These are phyloP conservation scores for Psittacula echo DNA, from an alignment of 2,797 vertebrate genomes.

Conservation along the genomic window DNA sequence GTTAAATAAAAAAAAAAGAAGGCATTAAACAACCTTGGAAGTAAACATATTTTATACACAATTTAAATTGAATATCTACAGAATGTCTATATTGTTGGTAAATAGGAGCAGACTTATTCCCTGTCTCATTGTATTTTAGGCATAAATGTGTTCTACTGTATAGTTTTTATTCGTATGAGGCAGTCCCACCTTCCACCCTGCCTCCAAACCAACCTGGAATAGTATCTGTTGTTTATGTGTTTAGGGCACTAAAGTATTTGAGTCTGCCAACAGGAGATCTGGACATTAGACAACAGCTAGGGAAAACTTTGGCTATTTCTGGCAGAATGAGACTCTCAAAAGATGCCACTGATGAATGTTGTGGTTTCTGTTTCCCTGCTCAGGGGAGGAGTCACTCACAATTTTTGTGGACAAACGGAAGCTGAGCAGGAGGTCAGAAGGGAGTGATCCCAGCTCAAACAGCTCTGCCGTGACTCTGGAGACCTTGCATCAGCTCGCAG, in stretches of 20 bases:
- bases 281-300: background rate
- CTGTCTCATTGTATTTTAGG: background rate
- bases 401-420: slow-evolving; percentile 98
- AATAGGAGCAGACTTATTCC: background rate
- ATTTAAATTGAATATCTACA: background rate
- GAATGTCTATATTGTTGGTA: background rate
- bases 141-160: background rate
- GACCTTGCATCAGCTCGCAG: slow-evolving; percentile 93
- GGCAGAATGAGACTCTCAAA: background rate
- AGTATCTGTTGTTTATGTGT: background rate
- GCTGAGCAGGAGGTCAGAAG: slow-evolving; percentile 89
- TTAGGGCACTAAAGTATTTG: background rate
- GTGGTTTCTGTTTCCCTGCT: background rate
- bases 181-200: background rate
- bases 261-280: background rate
- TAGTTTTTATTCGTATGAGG: background rate
- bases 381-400: slow-evolving; percentile 97
- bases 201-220: background rate
- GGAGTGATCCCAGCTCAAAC: slow-evolving; percentile 85
- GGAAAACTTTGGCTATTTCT: background rate
- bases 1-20: background rate
- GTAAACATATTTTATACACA: background rate
- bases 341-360: background rate
- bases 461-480: slow-evolving; percentile 89
- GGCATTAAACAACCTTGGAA: background rate